These are phyloP conservation scores for Sylvilagus floridanus DNA, from an alignment of 2,797 vertebrate genomes.

Conservation along the genomic window DNA sequence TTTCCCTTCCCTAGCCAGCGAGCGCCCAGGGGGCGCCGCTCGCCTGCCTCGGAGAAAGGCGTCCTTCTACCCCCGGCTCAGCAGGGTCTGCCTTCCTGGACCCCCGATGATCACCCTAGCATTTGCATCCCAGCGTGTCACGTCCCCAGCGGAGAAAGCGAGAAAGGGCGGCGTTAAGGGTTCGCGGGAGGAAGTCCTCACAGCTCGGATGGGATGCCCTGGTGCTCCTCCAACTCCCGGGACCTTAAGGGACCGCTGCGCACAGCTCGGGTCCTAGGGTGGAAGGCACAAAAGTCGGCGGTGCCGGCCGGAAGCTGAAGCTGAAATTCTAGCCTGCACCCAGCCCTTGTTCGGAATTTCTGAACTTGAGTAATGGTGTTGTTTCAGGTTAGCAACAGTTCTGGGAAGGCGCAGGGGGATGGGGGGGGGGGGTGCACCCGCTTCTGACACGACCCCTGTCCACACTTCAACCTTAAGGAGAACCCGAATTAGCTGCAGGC, in stretches of 20 bases:
- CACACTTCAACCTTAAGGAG: not conserved
- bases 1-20: not conserved
- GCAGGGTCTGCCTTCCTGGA: not conserved
- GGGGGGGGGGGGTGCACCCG: not conserved
- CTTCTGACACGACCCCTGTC: not conserved
- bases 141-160: not conserved
- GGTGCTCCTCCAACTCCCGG: not conserved
- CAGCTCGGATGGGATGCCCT: not conserved
- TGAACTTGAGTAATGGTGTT: conserved; percentile 42
- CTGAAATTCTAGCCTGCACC: conserved; percentile 45
- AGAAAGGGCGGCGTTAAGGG: not conserved
- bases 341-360: conserved; percentile 51
- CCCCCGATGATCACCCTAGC: not conserved
- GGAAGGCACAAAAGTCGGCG: conserved; percentile 31
- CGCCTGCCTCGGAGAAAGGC: not conserved
- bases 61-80: not conserved
- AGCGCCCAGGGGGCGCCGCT: not conserved
- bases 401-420: not conserved
- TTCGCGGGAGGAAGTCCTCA: not conserved
- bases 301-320: not conserved
- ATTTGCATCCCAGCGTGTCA: not conserved
- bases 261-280: not conserved
- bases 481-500: not conserved
- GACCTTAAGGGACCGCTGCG: not conserved
- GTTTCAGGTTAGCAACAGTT: conserved; percentile 46